Evolutionary conservation across 2,113 vertebrate genomes (phyloP).

Genomic region (Archilochus colubris): DNA sequence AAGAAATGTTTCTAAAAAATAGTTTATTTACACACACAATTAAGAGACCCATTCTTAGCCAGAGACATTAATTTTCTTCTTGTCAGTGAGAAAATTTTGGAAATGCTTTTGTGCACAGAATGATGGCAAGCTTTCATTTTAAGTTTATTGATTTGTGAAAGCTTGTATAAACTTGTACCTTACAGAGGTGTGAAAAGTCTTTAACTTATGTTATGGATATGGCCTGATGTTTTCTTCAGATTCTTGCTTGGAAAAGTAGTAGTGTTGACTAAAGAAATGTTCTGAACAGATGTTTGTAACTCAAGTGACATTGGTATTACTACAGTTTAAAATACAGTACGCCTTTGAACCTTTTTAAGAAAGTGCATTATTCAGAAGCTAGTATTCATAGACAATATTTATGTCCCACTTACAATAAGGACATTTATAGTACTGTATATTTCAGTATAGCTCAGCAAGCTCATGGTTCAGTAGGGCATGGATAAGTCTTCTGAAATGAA

Average conservation of each 20-base stretch:
- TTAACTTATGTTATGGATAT: slow-evolving; percentile 56
- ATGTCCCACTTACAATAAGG: slow-evolving; percentile 39
- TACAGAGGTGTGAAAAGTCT: slow-evolving; percentile 60
- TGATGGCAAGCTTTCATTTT: slow-evolving; percentile 30
- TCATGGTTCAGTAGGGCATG: not conserved
- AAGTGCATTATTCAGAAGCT: slow-evolving; percentile 37
- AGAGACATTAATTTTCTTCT: not conserved
- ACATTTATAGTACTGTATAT: slow-evolving; percentile 31
- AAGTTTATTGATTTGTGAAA: slow-evolving; percentile 47
- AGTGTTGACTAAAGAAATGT: slow-evolving; percentile 60
- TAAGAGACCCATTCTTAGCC: not conserved
- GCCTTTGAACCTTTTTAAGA: slow-evolving; percentile 65
- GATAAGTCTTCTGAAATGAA: not conserved
- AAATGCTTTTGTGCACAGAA: not conserved
- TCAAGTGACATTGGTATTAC: not conserved
- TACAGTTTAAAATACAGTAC: slow-evolving; percentile 9
- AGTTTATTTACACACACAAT: not conserved
- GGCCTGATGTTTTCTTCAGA: slow-evolving; percentile 52
- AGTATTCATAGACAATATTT: slow-evolving; percentile 47
- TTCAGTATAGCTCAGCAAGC: slow-evolving; percentile 18
- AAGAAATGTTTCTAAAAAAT: not conserved
- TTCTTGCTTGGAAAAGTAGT: slow-evolving; percentile 65
- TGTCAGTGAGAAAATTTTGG: not conserved
- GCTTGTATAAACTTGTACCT: slow-evolving; percentile 26
- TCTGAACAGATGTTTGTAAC: slow-evolving; percentile 70